Evolutionary conservation across 2,113 vertebrate genomes (phyloP).

Genomic region (Ptilonorhynchus violaceus): DNA sequence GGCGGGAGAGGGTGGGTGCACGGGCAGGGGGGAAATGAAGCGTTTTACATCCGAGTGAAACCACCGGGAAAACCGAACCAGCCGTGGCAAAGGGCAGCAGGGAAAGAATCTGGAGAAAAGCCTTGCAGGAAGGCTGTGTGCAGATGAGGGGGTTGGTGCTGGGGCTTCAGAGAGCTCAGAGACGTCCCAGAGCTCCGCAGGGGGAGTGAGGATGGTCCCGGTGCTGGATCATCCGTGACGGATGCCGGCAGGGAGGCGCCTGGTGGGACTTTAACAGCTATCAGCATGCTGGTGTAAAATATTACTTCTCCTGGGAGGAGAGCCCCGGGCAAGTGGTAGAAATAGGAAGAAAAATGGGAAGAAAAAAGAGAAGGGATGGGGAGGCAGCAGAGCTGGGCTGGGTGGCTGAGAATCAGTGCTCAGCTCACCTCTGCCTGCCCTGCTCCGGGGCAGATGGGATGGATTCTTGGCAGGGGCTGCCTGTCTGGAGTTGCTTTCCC

Average conservation of each 20-base stretch:
- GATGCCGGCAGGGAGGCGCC: background rate
- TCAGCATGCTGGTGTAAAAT: background rate
- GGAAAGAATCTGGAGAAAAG: background rate
- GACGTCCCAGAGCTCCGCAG: background rate
- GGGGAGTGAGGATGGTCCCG: background rate
- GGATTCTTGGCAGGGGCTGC: background rate
- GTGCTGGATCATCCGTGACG: rapidly evolving
- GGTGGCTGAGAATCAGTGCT: background rate
- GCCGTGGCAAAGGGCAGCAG: background rate
- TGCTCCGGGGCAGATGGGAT: rapidly evolving
- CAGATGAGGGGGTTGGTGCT: background rate
- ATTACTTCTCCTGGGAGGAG: background rate
- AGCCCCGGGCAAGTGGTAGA: background rate
- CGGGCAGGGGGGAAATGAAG: background rate
- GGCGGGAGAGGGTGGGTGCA: background rate
- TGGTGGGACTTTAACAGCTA: background rate
- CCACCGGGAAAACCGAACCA: background rate
- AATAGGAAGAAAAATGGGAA: background rate
- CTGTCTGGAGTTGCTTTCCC: background rate
- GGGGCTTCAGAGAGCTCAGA: background rate
- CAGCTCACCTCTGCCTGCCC: background rate
- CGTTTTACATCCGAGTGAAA: background rate
- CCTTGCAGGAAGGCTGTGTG: background rate
- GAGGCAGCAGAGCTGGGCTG: background rate
- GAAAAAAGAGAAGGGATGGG: background rate